phyloP scores from a whole-genome alignment of 2,797 vertebrate species.

The Esox masquinongy region DNA sequence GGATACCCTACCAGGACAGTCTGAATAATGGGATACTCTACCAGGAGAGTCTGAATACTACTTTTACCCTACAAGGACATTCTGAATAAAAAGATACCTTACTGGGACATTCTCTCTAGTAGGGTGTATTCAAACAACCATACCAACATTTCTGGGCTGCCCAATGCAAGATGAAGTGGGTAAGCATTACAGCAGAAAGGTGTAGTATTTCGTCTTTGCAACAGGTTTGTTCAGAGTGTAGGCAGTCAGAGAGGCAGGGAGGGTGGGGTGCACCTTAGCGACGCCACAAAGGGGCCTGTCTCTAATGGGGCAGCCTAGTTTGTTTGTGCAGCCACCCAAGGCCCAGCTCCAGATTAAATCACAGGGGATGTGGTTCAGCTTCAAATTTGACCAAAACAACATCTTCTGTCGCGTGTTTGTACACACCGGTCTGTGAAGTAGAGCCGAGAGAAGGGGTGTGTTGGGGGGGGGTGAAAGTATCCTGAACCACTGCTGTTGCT shows the following conservation, averaged over 20 bases:
- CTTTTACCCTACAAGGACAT: too few species aligned
- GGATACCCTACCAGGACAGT: too few species aligned
- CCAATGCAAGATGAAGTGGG: constrained; percentile 27
- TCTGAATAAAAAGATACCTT: too few species aligned
- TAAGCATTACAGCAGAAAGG: constrained; percentile 26
- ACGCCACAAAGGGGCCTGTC: constrained; percentile 37
- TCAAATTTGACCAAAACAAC: constrained; percentile 65
- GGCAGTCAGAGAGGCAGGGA: not conserved
- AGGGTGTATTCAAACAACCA: constrained; percentile 4
- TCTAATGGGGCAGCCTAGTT: constrained; percentile 57
- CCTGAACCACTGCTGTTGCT: constrained; percentile 31
- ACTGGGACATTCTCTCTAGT: not conserved
- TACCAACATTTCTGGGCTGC: constrained; percentile 13
- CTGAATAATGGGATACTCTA: too few species aligned
- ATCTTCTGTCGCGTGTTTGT: constrained; percentile 37
- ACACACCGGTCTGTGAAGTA: constrained; percentile 5
- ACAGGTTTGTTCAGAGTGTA: not conserved
- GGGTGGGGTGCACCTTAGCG: constrained; percentile 5
- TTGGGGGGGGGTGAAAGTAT: not conserved
- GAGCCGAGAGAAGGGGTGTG: not conserved
- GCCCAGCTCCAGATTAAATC: constrained; percentile 67
- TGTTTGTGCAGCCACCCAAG: constrained; percentile 68
- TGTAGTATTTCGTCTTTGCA: constrained; percentile 12
- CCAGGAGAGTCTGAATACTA: too few species aligned
- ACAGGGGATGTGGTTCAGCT: constrained; percentile 70